phyloP scores from a whole-genome alignment of 2,797 vertebrate species.

The Saxicola maurus region DNA sequence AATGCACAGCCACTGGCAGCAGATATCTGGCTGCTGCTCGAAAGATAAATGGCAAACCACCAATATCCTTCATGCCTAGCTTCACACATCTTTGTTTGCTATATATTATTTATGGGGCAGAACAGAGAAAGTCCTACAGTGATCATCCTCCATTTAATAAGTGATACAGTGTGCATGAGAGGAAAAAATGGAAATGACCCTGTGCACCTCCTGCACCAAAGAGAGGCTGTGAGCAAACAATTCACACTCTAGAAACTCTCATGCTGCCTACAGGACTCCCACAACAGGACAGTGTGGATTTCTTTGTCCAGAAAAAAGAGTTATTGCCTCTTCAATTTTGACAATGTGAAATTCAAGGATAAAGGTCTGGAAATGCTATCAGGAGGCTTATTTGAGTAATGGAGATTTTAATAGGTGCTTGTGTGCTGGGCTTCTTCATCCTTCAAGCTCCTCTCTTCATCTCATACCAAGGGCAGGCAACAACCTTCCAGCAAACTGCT shows the following conservation, averaged over 20 bases:
- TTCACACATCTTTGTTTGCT: slow-evolving; percentile 36
- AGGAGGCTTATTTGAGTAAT: background rate
- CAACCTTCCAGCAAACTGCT: background rate
- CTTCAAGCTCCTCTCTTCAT: background rate
- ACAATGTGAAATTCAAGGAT: background rate
- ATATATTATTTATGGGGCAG: slow-evolving; percentile 28
- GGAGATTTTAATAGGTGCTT: background rate
- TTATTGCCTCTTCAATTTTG: background rate
- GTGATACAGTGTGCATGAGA: background rate
- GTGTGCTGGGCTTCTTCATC: background rate
- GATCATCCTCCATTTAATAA: slow-evolving; percentile 7
- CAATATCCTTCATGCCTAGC: slow-evolving; percentile 22
- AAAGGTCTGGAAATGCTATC: background rate
- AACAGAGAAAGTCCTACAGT: slow-evolving; percentile 3
- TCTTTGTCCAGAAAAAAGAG: background rate
- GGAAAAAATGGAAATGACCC: background rate
- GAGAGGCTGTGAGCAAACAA: background rate
- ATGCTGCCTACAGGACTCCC: background rate
- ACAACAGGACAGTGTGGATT: background rate
- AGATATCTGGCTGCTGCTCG: background rate
- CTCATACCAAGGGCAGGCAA: background rate
- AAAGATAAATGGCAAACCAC: slow-evolving; percentile 35
- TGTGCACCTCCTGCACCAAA: background rate
- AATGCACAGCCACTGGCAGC: background rate
- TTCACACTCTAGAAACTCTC: background rate